Conservation (phyloP, 2,888 invertebrate species). For the Drosophila infuscata region DNA sequence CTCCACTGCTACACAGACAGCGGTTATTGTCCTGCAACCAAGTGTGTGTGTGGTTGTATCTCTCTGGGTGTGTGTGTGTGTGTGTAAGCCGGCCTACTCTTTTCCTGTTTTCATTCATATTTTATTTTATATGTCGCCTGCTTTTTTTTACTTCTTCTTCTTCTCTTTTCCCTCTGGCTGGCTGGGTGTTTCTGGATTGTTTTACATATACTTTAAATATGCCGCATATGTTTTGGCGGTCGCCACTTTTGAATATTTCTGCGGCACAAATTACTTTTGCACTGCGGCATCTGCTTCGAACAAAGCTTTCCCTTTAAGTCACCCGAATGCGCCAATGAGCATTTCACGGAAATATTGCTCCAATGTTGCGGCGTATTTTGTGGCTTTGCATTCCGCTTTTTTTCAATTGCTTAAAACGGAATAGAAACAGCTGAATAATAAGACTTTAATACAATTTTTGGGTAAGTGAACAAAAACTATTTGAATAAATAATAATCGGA, state of each 20-base stretch:
- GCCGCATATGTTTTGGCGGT: slow-evolving; percentile 61
- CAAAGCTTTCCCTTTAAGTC: slow-evolving; percentile 29
- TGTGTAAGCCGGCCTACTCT: slow-evolving; percentile 44
- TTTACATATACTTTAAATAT: slow-evolving; percentile 64
- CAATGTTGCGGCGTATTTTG: neutral
- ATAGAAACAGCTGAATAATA: neutral
- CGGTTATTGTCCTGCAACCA: slow-evolving; percentile 69
- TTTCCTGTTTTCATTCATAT: slow-evolving; percentile 31
- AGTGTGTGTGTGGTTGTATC: neutral
- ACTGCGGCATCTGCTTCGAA: slow-evolving; percentile 46
- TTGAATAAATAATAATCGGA: neutral
- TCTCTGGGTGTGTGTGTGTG: neutral
- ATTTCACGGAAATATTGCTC: neutral
- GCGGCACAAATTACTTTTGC: slow-evolving; percentile 57
- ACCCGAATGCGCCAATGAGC: slow-evolving; percentile 11
- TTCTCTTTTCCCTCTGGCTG: slow-evolving; percentile 13
- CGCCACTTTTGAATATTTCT: slow-evolving; percentile 55
- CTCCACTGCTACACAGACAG: slow-evolving; percentile 19
- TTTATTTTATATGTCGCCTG: slow-evolving; percentile 20
- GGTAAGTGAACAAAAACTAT: too few species aligned
- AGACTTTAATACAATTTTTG: too few species aligned
- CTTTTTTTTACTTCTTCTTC: slow-evolving; percentile 5
- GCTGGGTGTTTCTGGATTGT: slow-evolving; percentile 64
- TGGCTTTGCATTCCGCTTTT: neutral
- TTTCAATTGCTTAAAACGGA: too few species aligned